Evolutionary conservation across 2,113 vertebrate species (phyloP).

Genomic region (Phylloscopus trochilus): DNA sequence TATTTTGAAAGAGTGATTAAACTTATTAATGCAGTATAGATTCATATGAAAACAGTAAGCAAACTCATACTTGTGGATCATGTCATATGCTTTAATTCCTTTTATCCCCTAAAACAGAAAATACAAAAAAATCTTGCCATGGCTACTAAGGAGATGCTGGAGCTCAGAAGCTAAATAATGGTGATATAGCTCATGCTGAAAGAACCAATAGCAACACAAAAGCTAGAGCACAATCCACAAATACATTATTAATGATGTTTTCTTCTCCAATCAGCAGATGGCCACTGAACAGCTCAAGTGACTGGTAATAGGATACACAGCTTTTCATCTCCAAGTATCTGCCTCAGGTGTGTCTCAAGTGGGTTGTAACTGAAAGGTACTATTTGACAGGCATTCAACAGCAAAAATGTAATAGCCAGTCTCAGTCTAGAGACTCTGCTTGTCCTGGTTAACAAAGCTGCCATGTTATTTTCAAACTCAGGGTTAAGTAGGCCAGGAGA

Average conservation of each 20-base stretch:
- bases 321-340: not conserved
- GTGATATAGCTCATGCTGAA: not conserved
- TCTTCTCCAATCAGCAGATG: constrained; percentile 34
- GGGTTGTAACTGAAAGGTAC: not conserved
- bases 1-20: not conserved
- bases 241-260: constrained; percentile 55
- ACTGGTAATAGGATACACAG: constrained; percentile 23
- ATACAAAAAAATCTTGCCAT: not conserved
- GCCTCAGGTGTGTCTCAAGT: not conserved
- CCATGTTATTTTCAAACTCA: not conserved
- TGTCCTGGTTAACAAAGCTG: not conserved
- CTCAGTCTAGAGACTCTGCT: not conserved
- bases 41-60: not conserved
- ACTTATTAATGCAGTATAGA: not conserved
- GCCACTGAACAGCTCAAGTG: not conserved
- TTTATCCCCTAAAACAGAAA: not conserved
- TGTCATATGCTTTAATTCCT: not conserved
- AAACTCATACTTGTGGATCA: not conserved
- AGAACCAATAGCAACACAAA: constrained; percentile 6
- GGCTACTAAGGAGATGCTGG: not conserved
- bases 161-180: not conserved
- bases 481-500: not conserved
- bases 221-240: not conserved
- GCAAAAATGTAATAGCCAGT: not conserved
- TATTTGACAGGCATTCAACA: not conserved